phyloP scores from a whole-genome alignment of 2,113 vertebrate genomes.

The Antidorcas marsupialis region DNA sequence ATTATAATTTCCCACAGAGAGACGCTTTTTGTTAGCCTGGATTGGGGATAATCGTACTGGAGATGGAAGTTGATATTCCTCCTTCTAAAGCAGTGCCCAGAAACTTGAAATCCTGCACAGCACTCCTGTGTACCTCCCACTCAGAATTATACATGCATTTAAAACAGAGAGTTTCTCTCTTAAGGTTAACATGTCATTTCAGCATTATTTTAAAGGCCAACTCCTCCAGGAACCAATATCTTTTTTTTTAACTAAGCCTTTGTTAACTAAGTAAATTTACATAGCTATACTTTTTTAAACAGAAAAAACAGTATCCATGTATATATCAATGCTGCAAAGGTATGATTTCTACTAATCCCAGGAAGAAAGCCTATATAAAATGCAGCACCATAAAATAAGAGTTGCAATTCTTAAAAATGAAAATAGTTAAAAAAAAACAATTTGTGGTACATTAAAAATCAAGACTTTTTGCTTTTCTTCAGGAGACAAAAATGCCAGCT shows the following conservation, averaged over 20 bases:
- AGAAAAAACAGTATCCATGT: neutral
- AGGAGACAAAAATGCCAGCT: neutral
- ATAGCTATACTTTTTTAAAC: neutral
- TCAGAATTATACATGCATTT: neutral
- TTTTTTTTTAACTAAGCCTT: neutral
- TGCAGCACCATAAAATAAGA: neutral
- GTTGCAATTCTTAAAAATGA: neutral
- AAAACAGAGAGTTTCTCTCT: neutral
- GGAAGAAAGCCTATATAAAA: neutral
- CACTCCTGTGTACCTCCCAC: neutral
- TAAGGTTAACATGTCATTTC: conserved; percentile 15
- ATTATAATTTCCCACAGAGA: neutral
- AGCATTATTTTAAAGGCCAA: conserved; percentile 20
- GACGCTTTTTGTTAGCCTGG: neutral
- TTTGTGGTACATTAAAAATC: neutral
- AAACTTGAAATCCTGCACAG: neutral
- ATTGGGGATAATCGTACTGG: neutral
- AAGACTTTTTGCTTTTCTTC: neutral
- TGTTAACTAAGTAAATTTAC: neutral
- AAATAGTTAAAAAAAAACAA: neutral
- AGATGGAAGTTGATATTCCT: neutral
- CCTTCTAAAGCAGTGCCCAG: neutral
- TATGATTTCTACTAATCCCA: neutral
- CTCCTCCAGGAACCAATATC: neutral
- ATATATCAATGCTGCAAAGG: neutral